phyloP scores from a whole-genome alignment of 2,888 invertebrate species.

The Synanthedon tipuliformis region DNA sequence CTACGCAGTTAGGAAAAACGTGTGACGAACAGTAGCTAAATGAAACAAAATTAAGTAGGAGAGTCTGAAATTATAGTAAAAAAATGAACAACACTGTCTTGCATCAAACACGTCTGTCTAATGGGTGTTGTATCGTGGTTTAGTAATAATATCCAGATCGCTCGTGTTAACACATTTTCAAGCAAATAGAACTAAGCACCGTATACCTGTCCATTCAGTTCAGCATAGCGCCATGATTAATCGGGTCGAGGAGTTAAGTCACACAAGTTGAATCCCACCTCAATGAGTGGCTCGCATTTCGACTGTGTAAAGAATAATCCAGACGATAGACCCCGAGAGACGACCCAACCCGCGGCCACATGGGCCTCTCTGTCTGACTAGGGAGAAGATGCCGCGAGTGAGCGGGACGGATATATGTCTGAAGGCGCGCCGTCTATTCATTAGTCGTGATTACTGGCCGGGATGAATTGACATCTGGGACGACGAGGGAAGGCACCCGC shows the following conservation, averaged over 20 bases:
- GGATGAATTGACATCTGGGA: constrained; percentile 67
- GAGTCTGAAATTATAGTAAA: too few species aligned
- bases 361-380: constrained; percentile 37
- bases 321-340: constrained; percentile 42
- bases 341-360: constrained; percentile 34
- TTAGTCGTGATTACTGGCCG: constrained; percentile 59
- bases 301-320: constrained; percentile 65
- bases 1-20: too few species aligned
- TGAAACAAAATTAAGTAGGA: too few species aligned
- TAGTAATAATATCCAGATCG: background rate
- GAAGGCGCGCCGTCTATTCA: constrained; percentile 55
- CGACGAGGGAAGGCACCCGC: constrained; percentile 34
- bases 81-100: too few species aligned
- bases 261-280: constrained; percentile 54
- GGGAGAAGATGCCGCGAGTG: constrained; percentile 19
- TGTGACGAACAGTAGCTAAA: too few species aligned
- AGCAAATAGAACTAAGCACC: constrained; percentile 7
- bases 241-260: constrained; percentile 47
- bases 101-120: too few species aligned
- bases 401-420: constrained; percentile 42
- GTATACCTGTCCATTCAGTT: constrained; percentile 31
- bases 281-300: constrained; percentile 62
- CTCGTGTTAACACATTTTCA: background rate
- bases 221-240: constrained; percentile 44
- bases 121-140: too few species aligned